phyloP scores from a whole-genome alignment of 1,140 invertebrate species.

The Amyelois transitella region DNA sequence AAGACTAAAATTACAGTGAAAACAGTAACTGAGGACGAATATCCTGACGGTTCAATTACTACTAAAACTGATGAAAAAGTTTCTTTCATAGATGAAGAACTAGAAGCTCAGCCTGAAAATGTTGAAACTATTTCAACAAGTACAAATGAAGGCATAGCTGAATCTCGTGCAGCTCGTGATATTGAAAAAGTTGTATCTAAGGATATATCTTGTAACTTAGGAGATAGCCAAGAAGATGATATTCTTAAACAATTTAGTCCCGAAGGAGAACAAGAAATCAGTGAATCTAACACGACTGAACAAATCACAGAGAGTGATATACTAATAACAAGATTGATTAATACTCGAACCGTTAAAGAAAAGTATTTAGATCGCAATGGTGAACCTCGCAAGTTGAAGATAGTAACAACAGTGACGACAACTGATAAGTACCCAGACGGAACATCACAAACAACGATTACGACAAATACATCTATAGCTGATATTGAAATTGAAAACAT shows the following conservation, averaged over 20 bases:
- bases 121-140: background rate
- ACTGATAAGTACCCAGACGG: slow-evolving; percentile 59
- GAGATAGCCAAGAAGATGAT: slow-evolving; percentile 14
- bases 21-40: slow-evolving; percentile 59
- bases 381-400: slow-evolving; percentile 43
- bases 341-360: slow-evolving; percentile 42
- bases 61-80: slow-evolving; percentile 67
- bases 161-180: slow-evolving; percentile 7
- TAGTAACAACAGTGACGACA: slow-evolving; percentile 42
- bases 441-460: slow-evolving; percentile 38
- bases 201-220: background rate
- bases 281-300: slow-evolving; percentile 31
- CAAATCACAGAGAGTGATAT: slow-evolving; percentile 42
- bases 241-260: slow-evolving; percentile 27
- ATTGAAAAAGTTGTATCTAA: slow-evolving; percentile 3
- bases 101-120: background rate
- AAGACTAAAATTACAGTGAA: slow-evolving; percentile 54
- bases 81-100: slow-evolving; percentile 51
- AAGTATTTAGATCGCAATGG: slow-evolving; percentile 38
- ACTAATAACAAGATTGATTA: slow-evolving; percentile 40
- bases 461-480: slow-evolving; percentile 43
- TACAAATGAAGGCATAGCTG: background rate
- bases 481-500: slow-evolving; percentile 31
- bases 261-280: slow-evolving; percentile 39
- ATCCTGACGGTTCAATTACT: slow-evolving; percentile 64